Base-by-base conservation (phyloP, 2,888 invertebrate genomes). In the Pristionchus exspectatus region DNA sequence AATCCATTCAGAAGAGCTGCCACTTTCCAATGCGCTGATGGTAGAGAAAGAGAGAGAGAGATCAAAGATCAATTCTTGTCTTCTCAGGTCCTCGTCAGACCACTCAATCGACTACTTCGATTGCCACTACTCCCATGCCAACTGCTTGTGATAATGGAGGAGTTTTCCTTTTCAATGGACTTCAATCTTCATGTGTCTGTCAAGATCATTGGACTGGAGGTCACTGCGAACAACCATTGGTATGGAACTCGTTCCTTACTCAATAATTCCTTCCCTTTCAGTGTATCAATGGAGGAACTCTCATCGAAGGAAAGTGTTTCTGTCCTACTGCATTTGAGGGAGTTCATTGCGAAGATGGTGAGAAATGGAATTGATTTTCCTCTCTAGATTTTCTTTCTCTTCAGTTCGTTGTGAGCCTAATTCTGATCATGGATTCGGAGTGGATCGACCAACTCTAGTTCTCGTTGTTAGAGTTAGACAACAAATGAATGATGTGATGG, bases 211-310 rank as follows among this genome's bases (percentile, higher is more conserved):
- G 50, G 38, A 30, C 87, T 54, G 87, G 87, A 69, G 12, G n/a
- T 27, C 18, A 66, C 1, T 87, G 87, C 24, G 18, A 50, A 16
- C 18, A 66, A 54, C 87, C 69, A 50, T 21, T 87, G 44, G 87
- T 87, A 1, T 54, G 87, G 14, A 14, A 14, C 9, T 16, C 14
- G 18, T 50, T n/a, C 38, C 30, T n/a, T 12, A 12, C 54, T 54
- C 56, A 56, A 63, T 85, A 59, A 38, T 0, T 24, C n/a, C 33
- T 27, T 86, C 63, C 18, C 12, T 24, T 86, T 69, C 72, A 87
- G 87, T 87, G 87, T 44, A 72, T 87, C 87, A 87, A 87, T 30
- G 87, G 87, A 18, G 87, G 87, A 72, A 87, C 87, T 69, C 72
- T 87, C 16, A 18, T 54, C 50, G n/a, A 33, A 24, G 85, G 63